Evolutionary conservation across 2,888 invertebrate species (phyloP).

Genomic region (Lasioglossum villosulum): DNA sequence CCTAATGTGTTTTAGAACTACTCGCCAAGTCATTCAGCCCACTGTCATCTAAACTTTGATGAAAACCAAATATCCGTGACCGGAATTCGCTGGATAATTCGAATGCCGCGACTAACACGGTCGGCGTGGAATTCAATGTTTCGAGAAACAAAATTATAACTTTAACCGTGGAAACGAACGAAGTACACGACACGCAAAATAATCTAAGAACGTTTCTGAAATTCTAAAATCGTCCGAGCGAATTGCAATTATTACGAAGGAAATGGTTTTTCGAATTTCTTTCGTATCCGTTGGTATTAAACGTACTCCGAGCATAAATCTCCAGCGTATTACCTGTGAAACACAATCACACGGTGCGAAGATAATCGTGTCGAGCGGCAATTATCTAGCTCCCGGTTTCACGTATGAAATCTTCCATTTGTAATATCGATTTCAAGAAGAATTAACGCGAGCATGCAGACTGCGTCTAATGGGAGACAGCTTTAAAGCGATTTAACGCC

Average conservation of each 20-base stretch:
- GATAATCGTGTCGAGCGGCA: constrained; percentile 5
- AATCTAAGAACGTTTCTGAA: no score
- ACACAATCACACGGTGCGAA: neutral
- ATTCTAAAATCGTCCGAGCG: no score
- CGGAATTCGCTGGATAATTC: neutral
- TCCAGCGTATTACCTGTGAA: neutral
- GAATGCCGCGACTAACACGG: neutral
- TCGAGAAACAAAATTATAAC: neutral
- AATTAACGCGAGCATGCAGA: neutral
- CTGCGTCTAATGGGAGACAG: neutral
- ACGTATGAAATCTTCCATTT: constrained; percentile 6
- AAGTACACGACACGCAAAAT: no score
- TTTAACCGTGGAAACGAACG: neutral
- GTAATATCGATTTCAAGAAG: constrained; percentile 5
- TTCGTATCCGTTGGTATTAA: neutral
- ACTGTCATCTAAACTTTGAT: neutral
- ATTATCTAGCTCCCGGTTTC: neutral
- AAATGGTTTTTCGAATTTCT: neutral
- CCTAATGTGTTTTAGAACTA: constrained; percentile 6
- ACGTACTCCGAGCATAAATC: neutral
- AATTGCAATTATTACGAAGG: neutral
- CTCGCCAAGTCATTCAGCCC: neutral
- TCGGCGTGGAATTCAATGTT: neutral
- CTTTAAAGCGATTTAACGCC: constrained; percentile 23
- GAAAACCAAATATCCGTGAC: neutral